phyloP scores from a whole-genome alignment of 1,140 invertebrate species.

The Drosophila parabipectinata region DNA sequence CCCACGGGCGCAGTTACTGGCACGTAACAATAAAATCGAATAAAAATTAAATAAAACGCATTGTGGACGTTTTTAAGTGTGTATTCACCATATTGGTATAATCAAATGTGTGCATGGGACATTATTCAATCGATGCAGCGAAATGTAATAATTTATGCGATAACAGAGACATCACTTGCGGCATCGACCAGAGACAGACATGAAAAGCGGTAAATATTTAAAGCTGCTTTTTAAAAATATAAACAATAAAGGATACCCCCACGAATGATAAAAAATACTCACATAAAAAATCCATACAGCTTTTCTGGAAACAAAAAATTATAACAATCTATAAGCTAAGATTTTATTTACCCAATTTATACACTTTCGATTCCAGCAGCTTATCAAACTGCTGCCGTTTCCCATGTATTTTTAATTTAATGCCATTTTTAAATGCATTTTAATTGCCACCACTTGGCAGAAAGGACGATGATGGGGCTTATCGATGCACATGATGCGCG shows the following conservation, averaged over 20 bases:
- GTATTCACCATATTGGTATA: slow-evolving; percentile 47
- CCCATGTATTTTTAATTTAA: slow-evolving; percentile 61
- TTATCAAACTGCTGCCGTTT: slow-evolving; percentile 26
- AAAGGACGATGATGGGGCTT: slow-evolving; percentile 51
- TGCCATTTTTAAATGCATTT: slow-evolving; percentile 71
- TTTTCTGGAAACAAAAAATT: not conserved
- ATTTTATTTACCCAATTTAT: slow-evolving; percentile 5
- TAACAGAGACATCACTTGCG: slow-evolving; percentile 25
- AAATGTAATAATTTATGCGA: slow-evolving; percentile 53
- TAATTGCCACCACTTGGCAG: slow-evolving; percentile 56
- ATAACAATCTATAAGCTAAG: not conserved
- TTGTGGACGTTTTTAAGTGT: slow-evolving; percentile 42
- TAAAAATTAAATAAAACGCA: slow-evolving; percentile 53
- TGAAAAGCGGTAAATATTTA: slow-evolving; percentile 2
- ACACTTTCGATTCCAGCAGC: slow-evolving; percentile 29
- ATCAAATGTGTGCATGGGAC: slow-evolving; percentile 51
- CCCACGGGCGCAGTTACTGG: slow-evolving; percentile 19
- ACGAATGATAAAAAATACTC: not conserved
- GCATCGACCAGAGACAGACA: not conserved
- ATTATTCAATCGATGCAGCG: slow-evolving; percentile 44
- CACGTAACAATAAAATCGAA: slow-evolving; percentile 26
- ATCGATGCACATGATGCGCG: slow-evolving; percentile 74
- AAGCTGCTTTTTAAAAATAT: not conserved
- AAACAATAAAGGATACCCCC: not conserved
- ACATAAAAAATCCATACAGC: not conserved